Base-by-base conservation (phyloP, 1,140 invertebrate species). In the Leptinotarsa undecemlineata region DNA sequence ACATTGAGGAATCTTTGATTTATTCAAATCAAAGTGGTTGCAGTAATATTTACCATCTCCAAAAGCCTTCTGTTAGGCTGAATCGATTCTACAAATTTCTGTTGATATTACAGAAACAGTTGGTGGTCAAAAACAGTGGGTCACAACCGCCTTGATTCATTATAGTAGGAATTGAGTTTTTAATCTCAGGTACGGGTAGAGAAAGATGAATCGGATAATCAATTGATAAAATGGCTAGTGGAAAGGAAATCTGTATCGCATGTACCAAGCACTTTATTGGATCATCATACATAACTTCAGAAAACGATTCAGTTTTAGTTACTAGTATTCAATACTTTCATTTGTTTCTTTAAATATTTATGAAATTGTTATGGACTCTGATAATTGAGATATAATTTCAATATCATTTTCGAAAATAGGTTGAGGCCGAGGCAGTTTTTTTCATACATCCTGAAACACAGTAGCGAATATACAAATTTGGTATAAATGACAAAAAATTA, bases 121-220 rank as follows among this genome's bases (percentile, higher is more conserved):
- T n/a, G 51, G 51, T 57, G 51, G 17, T 57, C 51, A 5, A 61
- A 77, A 68, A 71, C 21, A 66, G 64, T 68, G 75, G 74, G 20
- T 69, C 26, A 63, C 68, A 70, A 48, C 68, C 68, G 21, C 68
- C 48, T 70, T 70, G 68, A 70, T 70, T 70, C 60, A 48, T 68
- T 68, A 48, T 19, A 47, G 0, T 42, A 23, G 33, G 42, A 68
- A 42, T 61, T 71, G n/a, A 66, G 63, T 61, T 74, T 73, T 76
- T n/a, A 77, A 73, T 73, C 68, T 82, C 81, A 82, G 81, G 81
- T 82, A 82, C 81, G 77, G 81, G 75, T 79, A 77, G 81, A 80
- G 71, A 80, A 81, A 80, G 78, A 77, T 79, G 51, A 57, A 57
- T 57, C 15, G 4, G n/a, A 19, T 57, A 42, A 42, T 42, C 33